Percentiles rank a stretch among this genome's conserved stretches.
phyloP scores from a whole-genome alignment of 1,140 invertebrate genomes.

The Eupristina koningsbergeri region DNA sequence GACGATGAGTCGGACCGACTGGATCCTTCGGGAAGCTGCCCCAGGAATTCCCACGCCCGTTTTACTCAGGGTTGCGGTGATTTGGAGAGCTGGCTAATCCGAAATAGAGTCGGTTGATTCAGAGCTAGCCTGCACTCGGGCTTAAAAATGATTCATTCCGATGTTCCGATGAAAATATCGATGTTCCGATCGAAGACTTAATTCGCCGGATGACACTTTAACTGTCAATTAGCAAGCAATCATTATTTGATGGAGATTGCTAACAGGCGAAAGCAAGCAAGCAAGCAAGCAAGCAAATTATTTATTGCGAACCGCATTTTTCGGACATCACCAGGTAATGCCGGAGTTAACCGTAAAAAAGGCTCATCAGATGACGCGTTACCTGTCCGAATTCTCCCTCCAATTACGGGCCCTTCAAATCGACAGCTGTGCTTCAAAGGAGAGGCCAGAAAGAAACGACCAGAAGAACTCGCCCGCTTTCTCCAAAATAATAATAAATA shows the following conservation, averaged over 20 bases:
- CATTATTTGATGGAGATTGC: background rate
- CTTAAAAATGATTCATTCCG: too few relatives aligned
- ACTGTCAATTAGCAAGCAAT: background rate
- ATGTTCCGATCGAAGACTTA: too few relatives aligned
- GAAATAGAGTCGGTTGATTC: too few relatives aligned
- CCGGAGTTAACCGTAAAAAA: background rate
- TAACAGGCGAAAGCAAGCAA: background rate
- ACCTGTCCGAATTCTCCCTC: background rate
- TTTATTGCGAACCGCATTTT: conserved; percentile 1
- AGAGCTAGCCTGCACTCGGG: too few relatives aligned
- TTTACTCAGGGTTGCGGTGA: too few relatives aligned
- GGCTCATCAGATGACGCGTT: background rate
- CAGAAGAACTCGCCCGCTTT: background rate
- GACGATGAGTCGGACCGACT: too few relatives aligned
- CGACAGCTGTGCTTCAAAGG: conserved; percentile 39
- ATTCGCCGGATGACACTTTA: background rate
- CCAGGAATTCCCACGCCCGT: too few relatives aligned
- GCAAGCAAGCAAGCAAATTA: too few relatives aligned
- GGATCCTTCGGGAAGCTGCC: background rate
- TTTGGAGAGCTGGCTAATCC: too few relatives aligned
- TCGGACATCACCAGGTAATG: background rate
- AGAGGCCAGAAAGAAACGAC: conserved; percentile 7
- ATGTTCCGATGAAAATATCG: too few relatives aligned
- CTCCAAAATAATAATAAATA: too few relatives aligned
- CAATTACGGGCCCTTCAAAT: conserved; percentile 29